These are phyloP conservation scores for Taenioides sp. DNA, from an alignment of 2,797 vertebrate genomes.

Conservation along the genomic window DNA sequence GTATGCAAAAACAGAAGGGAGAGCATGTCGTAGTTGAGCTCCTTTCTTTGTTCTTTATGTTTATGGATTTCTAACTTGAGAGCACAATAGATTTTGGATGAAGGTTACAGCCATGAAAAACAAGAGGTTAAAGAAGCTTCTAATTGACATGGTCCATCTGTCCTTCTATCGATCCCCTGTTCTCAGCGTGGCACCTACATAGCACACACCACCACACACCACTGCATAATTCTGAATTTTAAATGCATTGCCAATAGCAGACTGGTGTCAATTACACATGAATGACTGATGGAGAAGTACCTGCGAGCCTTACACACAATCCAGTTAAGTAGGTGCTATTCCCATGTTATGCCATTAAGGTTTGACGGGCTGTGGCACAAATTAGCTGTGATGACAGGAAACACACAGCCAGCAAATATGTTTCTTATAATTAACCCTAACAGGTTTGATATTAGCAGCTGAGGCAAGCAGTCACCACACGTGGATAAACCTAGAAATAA, in stretches of 20 bases:
- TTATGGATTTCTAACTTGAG: background rate
- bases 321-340: constrained; percentile 16
- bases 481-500: background rate
- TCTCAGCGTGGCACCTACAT: constrained; percentile 1
- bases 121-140: constrained; percentile 9
- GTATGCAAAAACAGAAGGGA: background rate
- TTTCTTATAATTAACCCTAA: constrained; percentile 25
- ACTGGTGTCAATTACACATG: constrained; percentile 5
- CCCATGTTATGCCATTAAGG: constrained; percentile 10
- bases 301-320: constrained; percentile 15
- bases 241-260: constrained; percentile 4
- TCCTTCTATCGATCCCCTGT: constrained; percentile 1
- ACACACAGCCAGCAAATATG: constrained; percentile 40
- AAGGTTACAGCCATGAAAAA: constrained; percentile 9
- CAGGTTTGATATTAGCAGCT: constrained; percentile 6
- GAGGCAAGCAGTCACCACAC: constrained; percentile 1
- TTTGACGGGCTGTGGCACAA: constrained; percentile 13
- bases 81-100: constrained; percentile 2
- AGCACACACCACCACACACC: background rate
- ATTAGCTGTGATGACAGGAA: constrained; percentile 26
- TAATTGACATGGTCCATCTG: constrained; percentile 11
- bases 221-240: constrained; percentile 1
- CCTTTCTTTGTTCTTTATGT: background rate
- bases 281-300: constrained; percentile 7
- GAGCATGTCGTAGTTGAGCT: background rate